phyloP scores from a whole-genome alignment of 2,113 vertebrate species.

The Archocentrus centrarchus region DNA sequence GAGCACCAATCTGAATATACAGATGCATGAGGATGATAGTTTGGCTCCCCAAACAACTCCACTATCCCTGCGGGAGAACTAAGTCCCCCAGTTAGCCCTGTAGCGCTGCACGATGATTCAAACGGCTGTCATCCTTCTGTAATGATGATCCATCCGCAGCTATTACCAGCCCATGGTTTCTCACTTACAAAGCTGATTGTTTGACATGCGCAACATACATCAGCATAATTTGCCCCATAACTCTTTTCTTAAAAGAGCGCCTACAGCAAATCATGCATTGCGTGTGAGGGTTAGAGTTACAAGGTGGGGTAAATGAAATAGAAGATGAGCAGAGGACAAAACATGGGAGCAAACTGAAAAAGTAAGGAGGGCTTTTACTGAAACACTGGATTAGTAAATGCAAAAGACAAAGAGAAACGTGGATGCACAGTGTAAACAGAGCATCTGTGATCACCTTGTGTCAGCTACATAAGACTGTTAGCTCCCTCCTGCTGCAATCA shows the following conservation, averaged over 20 bases:
- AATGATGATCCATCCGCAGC: conserved; percentile 75
- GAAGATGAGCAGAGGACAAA: neutral
- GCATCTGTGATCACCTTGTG: neutral
- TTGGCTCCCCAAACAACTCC: conserved; percentile 38
- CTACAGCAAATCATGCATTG: neutral
- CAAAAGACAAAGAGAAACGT: neutral
- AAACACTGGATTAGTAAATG: neutral
- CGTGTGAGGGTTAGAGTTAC: neutral
- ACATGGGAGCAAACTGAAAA: neutral
- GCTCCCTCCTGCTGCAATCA: neutral
- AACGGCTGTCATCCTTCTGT: conserved; percentile 66
- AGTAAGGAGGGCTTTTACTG: neutral
- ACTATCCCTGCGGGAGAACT: conserved; percentile 23
- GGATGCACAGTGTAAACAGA: neutral
- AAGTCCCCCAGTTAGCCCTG: conserved; percentile 38
- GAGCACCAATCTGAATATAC: conserved; percentile 17
- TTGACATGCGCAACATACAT: conserved; percentile 71
- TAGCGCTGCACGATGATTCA: conserved; percentile 49
- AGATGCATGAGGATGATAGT: conserved; percentile 7
- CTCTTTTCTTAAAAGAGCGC: conserved; percentile 47
- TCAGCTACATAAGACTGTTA: neutral
- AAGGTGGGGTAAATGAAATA: conserved; percentile 1
- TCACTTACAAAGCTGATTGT: conserved; percentile 69
- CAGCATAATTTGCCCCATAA: conserved; percentile 69
- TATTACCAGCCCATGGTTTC: conserved; percentile 64